Base-by-base conservation (phyloP, 2,888 invertebrate species). In the Torymus tubicola region DNA sequence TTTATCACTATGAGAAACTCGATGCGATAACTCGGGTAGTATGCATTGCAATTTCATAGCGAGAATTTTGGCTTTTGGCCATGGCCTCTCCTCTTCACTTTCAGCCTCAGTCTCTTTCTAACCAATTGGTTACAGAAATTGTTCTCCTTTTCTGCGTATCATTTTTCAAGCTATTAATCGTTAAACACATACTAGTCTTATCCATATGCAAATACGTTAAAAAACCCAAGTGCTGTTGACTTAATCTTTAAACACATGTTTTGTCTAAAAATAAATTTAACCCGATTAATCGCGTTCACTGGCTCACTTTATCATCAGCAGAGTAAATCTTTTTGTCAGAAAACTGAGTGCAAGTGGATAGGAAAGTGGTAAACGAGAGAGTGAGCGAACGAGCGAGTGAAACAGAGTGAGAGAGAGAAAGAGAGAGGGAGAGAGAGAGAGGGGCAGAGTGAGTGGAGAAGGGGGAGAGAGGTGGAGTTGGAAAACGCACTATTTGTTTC, bases 31-130 rank as follows among this genome's bases (percentile, higher is more conserved):
- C 83, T 3, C 24, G 24, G 80, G 82, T 82, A 84, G 85, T 88
- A 88, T 88, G 87, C 87, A 87, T 87, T 87, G 88, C 87, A 88
- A 86, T 88, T 88, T 87, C 84, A 83, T 85, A 86, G 86, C 86
- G 82, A 83, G 86, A n/a, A n/a, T n/a, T n/a, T n/a, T n/a, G 85
- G 84, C 85, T 86, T 84, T 82, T 61, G 83, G 64, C 50, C 57
- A 73, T 68, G 57, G 69, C 69, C 74, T 64, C 52, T 78, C 67
- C 68, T 73, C 55, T 67, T 60, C 65, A 77, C 74, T 31, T 65
- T 74, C 31, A 70, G n/a, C n/a, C 42, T 18, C 58, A 24, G 77
- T 42, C 71, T 58, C 73, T 79, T 18, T 79, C 78, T 18, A 67
- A 61, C 52, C 13, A 67, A 42, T 42, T 72, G 55, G 53, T 60